phyloP scores from a whole-genome alignment of 2,888 invertebrate genomes.

The Alcis repandata region DNA sequence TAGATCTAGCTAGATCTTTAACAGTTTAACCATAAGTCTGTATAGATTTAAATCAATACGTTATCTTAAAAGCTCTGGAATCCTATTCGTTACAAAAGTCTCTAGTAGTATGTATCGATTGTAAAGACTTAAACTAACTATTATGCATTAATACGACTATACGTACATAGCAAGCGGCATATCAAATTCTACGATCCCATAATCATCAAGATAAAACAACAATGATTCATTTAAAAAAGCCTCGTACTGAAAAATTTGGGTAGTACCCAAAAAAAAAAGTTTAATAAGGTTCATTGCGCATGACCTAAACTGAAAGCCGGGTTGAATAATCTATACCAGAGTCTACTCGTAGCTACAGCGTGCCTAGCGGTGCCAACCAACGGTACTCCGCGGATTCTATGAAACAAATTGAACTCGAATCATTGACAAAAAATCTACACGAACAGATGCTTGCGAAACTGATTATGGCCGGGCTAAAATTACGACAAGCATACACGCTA shows the following conservation, averaged over 20 bases:
- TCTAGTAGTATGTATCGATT: too few species aligned
- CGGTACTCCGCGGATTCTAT: slow-evolving; percentile 56
- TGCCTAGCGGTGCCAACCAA: slow-evolving; percentile 58
- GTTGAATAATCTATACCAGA: slow-evolving; percentile 63
- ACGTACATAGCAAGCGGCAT: neutral
- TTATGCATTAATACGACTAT: too few species aligned
- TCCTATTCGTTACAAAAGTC: too few species aligned
- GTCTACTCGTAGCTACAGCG: slow-evolving; percentile 35
- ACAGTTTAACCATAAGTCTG: too few species aligned
- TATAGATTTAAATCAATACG: too few species aligned
- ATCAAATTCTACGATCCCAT: neutral
- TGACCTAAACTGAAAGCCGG: slow-evolving; percentile 60
- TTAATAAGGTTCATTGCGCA: slow-evolving; percentile 66
- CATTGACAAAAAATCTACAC: slow-evolving; percentile 29
- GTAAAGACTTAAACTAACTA: too few species aligned
- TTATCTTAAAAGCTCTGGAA: too few species aligned
- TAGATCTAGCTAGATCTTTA: neutral
- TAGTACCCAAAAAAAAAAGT: slow-evolving; percentile 55
- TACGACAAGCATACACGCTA: slow-evolving; percentile 10
- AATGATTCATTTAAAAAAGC: slow-evolving; percentile 10
- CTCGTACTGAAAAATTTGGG: slow-evolving; percentile 54
- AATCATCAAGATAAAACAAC: slow-evolving; percentile 11
- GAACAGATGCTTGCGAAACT: slow-evolving; percentile 11
- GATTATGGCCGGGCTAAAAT: slow-evolving; percentile 4
- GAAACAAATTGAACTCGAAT: slow-evolving; percentile 43